Evolutionary conservation across 1,140 invertebrate genomes (phyloP).

Genomic region (Ctenoplectra terminalis): DNA sequence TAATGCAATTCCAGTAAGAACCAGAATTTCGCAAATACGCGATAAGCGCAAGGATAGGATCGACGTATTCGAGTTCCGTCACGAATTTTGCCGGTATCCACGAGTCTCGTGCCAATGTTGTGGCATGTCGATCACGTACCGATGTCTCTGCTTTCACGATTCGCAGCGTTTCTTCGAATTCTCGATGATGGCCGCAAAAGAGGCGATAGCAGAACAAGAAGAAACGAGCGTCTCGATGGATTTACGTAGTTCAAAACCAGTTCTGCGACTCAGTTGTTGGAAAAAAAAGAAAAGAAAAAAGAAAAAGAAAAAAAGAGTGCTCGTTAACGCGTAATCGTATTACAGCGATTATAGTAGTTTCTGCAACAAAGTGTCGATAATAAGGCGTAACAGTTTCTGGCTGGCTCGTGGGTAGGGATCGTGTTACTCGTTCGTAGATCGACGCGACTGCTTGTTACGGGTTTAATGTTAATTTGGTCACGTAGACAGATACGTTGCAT

Average conservation of each 20-base stretch:
- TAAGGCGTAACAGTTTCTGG: neutral
- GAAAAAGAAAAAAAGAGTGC: too few relatives aligned
- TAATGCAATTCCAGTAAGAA: neutral
- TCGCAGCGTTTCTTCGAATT: conserved; percentile 17
- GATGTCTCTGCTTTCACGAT: conserved; percentile 12
- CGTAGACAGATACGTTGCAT: conserved; percentile 14
- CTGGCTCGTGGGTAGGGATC: neutral
- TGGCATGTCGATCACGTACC: conserved; percentile 51
- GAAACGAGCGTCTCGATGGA: too few relatives aligned
- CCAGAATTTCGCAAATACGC: conserved; percentile 11
- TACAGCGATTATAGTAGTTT: conserved; percentile 8
- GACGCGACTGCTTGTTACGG: conserved; percentile 8
- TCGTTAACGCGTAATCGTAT: conserved; percentile 1
- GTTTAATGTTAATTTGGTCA: conserved; percentile 27
- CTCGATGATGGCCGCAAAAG: neutral
- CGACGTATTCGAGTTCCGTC: conserved; percentile 7
- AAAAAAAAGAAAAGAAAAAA: neutral
- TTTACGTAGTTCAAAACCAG: neutral
- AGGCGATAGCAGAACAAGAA: neutral
- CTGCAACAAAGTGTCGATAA: conserved; percentile 5
- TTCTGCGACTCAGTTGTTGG: neutral
- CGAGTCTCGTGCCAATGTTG: conserved; percentile 2
- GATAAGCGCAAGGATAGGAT: neutral
- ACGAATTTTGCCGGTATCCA: conserved; percentile 24
- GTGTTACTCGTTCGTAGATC: neutral